These are phyloP conservation scores for Pipa parva DNA, from an alignment of 2,113 vertebrate species.

Conservation along the genomic window DNA sequence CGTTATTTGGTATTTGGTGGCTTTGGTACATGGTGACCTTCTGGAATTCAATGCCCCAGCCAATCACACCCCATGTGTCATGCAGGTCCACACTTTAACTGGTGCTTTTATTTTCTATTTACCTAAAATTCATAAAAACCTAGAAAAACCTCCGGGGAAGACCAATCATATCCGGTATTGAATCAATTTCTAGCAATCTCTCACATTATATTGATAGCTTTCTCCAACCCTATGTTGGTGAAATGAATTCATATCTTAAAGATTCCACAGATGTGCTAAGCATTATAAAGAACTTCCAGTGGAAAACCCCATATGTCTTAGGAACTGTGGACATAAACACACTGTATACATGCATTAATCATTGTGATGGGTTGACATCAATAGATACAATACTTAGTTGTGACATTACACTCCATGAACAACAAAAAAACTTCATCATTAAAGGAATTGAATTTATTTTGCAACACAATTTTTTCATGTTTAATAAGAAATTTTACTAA, in stretches of 20 bases:
- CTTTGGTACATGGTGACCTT: constrained; percentile 81
- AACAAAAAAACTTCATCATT: no score
- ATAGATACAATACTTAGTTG: no score
- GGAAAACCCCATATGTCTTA: no score
- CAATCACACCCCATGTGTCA: constrained; percentile 81
- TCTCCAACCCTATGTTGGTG: not conserved
- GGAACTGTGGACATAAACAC: no score
- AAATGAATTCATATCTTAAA: not conserved
- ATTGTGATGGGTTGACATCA: no score
- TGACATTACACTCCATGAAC: no score
- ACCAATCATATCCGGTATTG: not conserved
- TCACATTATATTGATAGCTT: not conserved
- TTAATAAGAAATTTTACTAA: no score
- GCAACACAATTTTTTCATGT: no score
- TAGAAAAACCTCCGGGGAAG: not conserved
- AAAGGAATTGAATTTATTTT: no score
- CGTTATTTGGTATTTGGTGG: constrained; percentile 88
- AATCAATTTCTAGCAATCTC: not conserved
- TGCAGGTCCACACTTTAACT: constrained; percentile 82
- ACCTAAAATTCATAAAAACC: not conserved
- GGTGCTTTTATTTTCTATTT: constrained; percentile 93
- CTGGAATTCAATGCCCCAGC: constrained; percentile 65
- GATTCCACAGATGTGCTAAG: not conserved
- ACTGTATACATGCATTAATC: no score
- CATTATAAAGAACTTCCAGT: no score